Conservation (phyloP, 53 echinoderm and acorn worm species). For the Paelopatides confundens region DNA sequence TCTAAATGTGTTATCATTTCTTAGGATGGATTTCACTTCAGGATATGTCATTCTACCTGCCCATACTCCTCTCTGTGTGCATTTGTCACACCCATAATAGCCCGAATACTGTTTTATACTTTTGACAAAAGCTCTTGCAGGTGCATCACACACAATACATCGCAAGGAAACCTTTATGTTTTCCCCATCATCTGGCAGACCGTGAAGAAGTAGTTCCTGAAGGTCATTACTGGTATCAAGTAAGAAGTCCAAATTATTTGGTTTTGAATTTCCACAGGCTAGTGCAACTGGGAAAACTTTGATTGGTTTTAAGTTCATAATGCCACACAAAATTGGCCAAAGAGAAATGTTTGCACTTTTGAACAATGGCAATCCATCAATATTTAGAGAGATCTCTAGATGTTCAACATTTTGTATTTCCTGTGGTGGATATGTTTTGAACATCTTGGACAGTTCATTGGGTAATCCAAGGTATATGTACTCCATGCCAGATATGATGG, state of each 20-base stretch:
- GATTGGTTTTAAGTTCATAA: constrained; percentile 58
- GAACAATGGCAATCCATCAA: constrained; percentile 65
- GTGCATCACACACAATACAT: background rate
- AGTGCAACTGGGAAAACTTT: constrained; percentile 71
- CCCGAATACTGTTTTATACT: no score
- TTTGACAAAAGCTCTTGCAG: no score
- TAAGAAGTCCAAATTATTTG: constrained; percentile 51
- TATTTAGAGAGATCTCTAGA: constrained; percentile 60
- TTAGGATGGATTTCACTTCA: background rate
- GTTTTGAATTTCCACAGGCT: constrained; percentile 67
- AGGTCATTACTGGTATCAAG: background rate
- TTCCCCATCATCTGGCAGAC: background rate
- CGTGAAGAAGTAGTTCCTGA: background rate
- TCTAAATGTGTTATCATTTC: background rate
- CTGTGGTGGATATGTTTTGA: constrained; percentile 48
- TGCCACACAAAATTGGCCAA: constrained; percentile 64
- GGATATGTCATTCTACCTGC: background rate
- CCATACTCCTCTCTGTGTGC: background rate
- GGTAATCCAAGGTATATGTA: constrained; percentile 63
- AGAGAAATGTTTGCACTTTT: constrained; percentile 49
- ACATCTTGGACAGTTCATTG: constrained; percentile 51
- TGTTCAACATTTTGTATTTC: background rate
- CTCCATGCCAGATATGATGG: constrained; percentile 64
- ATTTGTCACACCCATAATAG: no score
- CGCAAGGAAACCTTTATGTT: background rate